Percentiles rank a stretch among this genome's conserved stretches.
Conservation (phyloP, 2,888 invertebrate species). For the Drosophila planitibia region DNA sequence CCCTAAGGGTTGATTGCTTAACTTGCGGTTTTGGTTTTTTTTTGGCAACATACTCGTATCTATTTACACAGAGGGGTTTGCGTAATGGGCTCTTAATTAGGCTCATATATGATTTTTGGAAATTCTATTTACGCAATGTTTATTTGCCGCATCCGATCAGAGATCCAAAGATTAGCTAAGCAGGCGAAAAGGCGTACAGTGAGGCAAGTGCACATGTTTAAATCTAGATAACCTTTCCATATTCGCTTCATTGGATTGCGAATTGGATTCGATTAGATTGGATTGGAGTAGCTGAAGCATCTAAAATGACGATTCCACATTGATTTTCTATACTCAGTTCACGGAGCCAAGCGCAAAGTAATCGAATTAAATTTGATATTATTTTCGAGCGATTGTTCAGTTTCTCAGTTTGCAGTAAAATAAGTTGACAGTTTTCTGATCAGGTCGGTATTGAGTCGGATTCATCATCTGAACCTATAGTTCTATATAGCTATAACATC, state of each 20-base stretch:
- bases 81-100: slow-evolving; percentile 83
- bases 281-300: neutral
- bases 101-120: slow-evolving; percentile 70
- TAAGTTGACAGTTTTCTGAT: neutral
- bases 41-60: slow-evolving; percentile 47
- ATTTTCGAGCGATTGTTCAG: neutral
- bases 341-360: neutral
- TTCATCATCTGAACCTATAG: neutral
- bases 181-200: slow-evolving; percentile 20
- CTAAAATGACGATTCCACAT: neutral
- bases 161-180: slow-evolving; percentile 35
- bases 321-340: neutral
- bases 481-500: neutral
- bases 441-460: neutral
- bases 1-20: slow-evolving; percentile 52
- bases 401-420: neutral
- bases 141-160: slow-evolving; percentile 22
- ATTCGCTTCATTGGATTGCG: slow-evolving; percentile 42
- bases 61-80: slow-evolving; percentile 71
- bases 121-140: slow-evolving; percentile 52
- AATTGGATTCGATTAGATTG: slow-evolving; percentile 13
- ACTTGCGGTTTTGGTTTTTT: slow-evolving; percentile 66
- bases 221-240: slow-evolving; percentile 16
- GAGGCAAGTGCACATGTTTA: slow-evolving; percentile 31
- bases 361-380: neutral